phyloP scores from a whole-genome alignment of 2,797 vertebrate species.

The Sebastes elongatus region DNA sequence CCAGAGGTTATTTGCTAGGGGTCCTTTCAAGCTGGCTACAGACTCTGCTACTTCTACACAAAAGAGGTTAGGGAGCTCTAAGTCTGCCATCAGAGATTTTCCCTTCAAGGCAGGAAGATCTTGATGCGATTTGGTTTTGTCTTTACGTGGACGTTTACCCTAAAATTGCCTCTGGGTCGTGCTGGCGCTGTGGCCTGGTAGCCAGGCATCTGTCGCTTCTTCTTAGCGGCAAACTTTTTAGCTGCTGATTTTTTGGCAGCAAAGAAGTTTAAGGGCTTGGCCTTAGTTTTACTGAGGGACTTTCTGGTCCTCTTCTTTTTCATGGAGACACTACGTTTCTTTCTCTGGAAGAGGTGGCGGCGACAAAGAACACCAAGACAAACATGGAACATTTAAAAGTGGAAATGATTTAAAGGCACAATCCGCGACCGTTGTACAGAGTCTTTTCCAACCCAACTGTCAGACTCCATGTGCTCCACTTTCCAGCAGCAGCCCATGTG shows the following conservation, averaged over 20 bases:
- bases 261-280: constrained; percentile 89
- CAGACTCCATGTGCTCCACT: background rate
- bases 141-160: constrained; percentile 87
- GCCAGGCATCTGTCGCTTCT: constrained; percentile 88
- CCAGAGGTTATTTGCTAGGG: constrained; percentile 70
- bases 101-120: constrained; percentile 87
- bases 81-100: constrained; percentile 94
- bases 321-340: constrained; percentile 90
- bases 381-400: constrained; percentile 77
- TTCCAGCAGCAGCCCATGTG: background rate
- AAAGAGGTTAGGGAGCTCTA: constrained; percentile 80
- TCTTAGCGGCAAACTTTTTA: constrained; percentile 90
- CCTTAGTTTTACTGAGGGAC: constrained; percentile 88
- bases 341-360: constrained; percentile 90
- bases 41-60: constrained; percentile 79
- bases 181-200: constrained; percentile 90
- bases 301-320: constrained; percentile 95
- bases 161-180: constrained; percentile 87
- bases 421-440: constrained; percentile 12
- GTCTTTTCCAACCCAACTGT: constrained; percentile 12
- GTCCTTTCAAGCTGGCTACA: constrained; percentile 77
- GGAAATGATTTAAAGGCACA: constrained; percentile 55
- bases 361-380: constrained; percentile 87
- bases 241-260: constrained; percentile 85
- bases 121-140: constrained; percentile 86